Conservation (phyloP, 2,888 invertebrate genomes). For the Capitulum mitella region DNA sequence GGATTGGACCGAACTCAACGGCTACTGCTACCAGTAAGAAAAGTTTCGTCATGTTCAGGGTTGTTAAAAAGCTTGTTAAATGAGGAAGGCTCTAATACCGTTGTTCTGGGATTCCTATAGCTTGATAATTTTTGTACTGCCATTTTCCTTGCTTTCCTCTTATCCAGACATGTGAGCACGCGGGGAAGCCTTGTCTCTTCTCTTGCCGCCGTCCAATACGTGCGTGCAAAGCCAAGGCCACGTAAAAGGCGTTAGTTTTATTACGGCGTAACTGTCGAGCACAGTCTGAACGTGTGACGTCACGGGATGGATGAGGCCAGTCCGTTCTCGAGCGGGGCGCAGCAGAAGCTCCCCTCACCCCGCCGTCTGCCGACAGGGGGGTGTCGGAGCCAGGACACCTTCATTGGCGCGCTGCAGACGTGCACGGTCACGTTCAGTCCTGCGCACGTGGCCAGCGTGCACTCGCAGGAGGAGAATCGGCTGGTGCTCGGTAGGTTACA, state of each 20-base stretch:
- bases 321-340: too few species aligned
- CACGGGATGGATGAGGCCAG: too few species aligned
- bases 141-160: background rate
- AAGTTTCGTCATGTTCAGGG: too few species aligned
- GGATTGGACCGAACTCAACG: background rate
- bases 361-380: conserved; percentile 13
- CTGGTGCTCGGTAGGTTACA: background rate
- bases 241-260: too few species aligned
- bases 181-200: background rate
- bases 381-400: conserved; percentile 12
- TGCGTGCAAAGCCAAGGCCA: too few species aligned
- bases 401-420: conserved; percentile 12
- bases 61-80: too few species aligned
- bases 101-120: background rate
- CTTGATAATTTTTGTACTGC: background rate
- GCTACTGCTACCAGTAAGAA: background rate
- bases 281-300: too few species aligned
- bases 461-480: conserved; percentile 27
- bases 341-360: background rate
- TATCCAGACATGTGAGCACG: background rate
- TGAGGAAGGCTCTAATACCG: too few species aligned
- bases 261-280: too few species aligned
- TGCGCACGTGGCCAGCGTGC: conserved; percentile 27
- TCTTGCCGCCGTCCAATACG: too few species aligned
- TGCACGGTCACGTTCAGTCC: conserved; percentile 6